Evolutionary conservation across 2,888 invertebrate species (phyloP).

Genomic region (Ctenicera cuprea): DNA sequence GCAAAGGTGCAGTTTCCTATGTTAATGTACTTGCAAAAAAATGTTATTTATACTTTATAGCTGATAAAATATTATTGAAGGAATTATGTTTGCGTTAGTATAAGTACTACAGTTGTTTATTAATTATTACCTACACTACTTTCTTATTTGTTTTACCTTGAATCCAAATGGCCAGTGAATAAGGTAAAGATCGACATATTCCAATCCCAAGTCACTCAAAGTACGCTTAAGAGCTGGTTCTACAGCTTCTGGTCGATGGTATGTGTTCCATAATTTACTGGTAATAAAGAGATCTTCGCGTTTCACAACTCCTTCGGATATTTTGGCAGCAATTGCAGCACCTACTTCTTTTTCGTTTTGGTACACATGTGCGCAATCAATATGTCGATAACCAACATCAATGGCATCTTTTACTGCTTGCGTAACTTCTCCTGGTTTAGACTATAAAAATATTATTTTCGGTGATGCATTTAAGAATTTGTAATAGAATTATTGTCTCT

Average conservation of each 20-base stretch:
- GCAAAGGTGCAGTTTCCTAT: too few relatives aligned
- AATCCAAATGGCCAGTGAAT: constrained; percentile 95
- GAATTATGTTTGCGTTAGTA: too few relatives aligned
- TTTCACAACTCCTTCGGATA: constrained; percentile 79
- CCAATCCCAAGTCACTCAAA: constrained; percentile 82
- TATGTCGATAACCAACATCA: constrained; percentile 84
- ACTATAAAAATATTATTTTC: too few relatives aligned
- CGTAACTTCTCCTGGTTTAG: constrained; percentile 79
- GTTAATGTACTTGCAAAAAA: too few relatives aligned
- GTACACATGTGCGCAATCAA: constrained; percentile 85
- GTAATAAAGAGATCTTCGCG: constrained; percentile 83
- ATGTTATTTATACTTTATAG: too few relatives aligned
- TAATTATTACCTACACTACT: neutral
- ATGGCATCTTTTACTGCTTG: constrained; percentile 84
- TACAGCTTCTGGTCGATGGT: constrained; percentile 87
- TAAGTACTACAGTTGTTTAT: neutral
- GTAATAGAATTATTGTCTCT: too few relatives aligned
- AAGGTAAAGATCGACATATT: constrained; percentile 91
- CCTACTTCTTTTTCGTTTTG: constrained; percentile 84
- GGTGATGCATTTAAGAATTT: too few relatives aligned
- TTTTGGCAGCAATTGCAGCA: constrained; percentile 78
- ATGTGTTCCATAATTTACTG: constrained; percentile 87
- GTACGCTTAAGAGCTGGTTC: constrained; percentile 80
- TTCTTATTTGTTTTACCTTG: constrained; percentile 76
- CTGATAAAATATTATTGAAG: too few relatives aligned